Evolutionary conservation across 2,888 invertebrate genomes (phyloP).

Genomic region (Cetonia aurata): DNA sequence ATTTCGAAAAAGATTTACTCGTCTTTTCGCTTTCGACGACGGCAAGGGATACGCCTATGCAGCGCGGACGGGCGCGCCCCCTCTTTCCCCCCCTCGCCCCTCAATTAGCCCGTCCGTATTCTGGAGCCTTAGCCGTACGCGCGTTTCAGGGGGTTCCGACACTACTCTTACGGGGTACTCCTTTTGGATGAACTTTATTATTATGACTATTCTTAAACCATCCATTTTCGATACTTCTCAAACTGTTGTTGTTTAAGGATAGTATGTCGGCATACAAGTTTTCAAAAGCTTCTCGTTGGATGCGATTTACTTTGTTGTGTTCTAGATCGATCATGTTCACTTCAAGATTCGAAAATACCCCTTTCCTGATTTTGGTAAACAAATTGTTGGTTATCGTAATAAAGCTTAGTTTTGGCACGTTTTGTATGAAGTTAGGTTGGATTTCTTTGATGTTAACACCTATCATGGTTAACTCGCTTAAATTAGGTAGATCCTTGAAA

Average conservation of each 20-base stretch:
- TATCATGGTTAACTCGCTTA: slow-evolving; percentile 8
- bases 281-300: slow-evolving; percentile 25
- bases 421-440: slow-evolving; percentile 19
- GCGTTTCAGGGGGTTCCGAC: too few relatives aligned
- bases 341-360: slow-evolving; percentile 7
- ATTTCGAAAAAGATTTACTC: too few relatives aligned
- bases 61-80: too few relatives aligned
- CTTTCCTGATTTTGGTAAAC: slow-evolving; percentile 8
- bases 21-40: too few relatives aligned
- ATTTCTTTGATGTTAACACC: slow-evolving; percentile 14
- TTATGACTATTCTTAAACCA: slow-evolving; percentile 41
- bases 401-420: slow-evolving; percentile 15
- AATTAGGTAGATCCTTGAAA: slow-evolving; percentile 21
- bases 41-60: too few relatives aligned
- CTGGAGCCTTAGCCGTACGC: too few relatives aligned
- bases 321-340: slow-evolving; percentile 8
- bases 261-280: slow-evolving; percentile 19
- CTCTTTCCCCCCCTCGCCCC: too few relatives aligned
- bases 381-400: slow-evolving; percentile 30
- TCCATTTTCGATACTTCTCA: slow-evolving; percentile 26
- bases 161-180: too few relatives aligned
- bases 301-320: slow-evolving; percentile 9
- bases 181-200: too few relatives aligned
- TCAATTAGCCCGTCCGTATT: too few relatives aligned
- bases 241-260: slow-evolving; percentile 27